A percentile compares a stretch with the other conserved stretches of the same genome.
phyloP scores from a whole-genome alignment of 2,113 vertebrate genomes.

The Notechis scutatus region DNA sequence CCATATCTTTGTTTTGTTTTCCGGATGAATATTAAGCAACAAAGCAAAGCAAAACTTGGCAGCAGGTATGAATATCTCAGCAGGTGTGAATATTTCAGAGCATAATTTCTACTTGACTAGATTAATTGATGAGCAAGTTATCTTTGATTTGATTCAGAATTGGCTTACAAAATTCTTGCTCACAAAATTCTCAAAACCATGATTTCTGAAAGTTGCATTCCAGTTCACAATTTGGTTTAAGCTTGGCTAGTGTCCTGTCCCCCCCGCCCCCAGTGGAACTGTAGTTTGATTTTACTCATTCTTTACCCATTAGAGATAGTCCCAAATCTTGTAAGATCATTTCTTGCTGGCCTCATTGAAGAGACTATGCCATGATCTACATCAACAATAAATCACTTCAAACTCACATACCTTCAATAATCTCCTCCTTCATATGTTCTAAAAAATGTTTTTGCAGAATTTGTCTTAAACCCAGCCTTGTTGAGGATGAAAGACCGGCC shows the following conservation, averaged over 20 bases:
- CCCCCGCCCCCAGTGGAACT: neutral
- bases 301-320: neutral
- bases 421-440: neutral
- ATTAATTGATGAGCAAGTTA: neutral
- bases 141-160: neutral
- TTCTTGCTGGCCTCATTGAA: neutral
- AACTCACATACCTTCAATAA: neutral
- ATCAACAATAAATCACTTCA: neutral
- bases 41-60: neutral
- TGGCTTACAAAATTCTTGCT: neutral
- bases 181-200: neutral
- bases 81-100: neutral
- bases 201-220: neutral
- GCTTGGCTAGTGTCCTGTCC: neutral
- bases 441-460: neutral
- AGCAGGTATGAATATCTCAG: neutral
- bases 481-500: neutral
- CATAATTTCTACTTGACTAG: neutral
- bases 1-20: neutral
- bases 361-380: neutral
- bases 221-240: neutral
- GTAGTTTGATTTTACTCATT: neutral
- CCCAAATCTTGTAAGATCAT: neutral
- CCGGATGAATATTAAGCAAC: neutral
- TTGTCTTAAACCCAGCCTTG: neutral